These are phyloP conservation scores for Sarcophaga bullata DNA, from an alignment of 1,140 invertebrate species.

Conservation along the genomic window DNA sequence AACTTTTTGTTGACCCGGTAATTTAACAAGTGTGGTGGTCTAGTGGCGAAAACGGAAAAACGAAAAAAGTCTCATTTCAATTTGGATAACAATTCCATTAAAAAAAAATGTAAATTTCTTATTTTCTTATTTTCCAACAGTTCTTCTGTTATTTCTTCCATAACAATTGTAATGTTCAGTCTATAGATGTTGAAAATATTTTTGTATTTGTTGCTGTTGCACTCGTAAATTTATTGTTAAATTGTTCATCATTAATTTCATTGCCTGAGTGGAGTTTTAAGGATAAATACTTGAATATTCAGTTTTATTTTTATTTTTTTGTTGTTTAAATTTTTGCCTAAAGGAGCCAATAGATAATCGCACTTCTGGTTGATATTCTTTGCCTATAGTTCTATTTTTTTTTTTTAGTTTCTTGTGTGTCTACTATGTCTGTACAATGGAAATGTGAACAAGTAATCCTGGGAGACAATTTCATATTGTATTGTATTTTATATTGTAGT, in stretches of 20 bases:
- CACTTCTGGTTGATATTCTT: background rate
- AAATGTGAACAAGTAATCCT: background rate
- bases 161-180: background rate
- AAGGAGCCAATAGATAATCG: background rate
- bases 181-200: background rate
- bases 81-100: background rate
- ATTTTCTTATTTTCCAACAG: too few species aligned
- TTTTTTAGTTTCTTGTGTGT: too few species aligned
- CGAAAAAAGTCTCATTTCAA: background rate
- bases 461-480: slow-evolving; percentile 9
- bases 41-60: background rate
- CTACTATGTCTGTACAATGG: too few species aligned
- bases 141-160: background rate
- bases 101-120: background rate
- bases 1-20: background rate
- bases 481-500: background rate
- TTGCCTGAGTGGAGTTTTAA: slow-evolving; percentile 9
- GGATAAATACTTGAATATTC: background rate
- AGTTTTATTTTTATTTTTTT: too few species aligned
- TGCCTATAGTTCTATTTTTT: background rate
- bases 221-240: slow-evolving; percentile 8
- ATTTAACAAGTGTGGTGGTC: slow-evolving; percentile 22
- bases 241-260: slow-evolving; percentile 1
- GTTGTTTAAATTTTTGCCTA: background rate
- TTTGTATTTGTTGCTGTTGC: background rate